Evolutionary conservation across 1,140 invertebrate species (phyloP), one percentile per base, ranked within the genome.

Genomic region (Episyrphus balteatus): DNA sequence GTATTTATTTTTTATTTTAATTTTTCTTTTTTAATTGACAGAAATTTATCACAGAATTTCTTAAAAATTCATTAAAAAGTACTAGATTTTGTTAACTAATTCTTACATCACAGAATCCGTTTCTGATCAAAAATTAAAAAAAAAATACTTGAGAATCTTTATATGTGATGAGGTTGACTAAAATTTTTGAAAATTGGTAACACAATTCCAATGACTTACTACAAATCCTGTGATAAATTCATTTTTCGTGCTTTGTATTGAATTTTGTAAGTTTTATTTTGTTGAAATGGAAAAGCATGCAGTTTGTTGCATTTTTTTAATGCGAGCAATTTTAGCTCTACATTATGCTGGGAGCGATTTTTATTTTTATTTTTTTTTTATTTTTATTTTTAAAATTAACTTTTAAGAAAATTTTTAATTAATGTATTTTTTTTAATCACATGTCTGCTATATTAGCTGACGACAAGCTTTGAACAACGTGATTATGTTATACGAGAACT

Each of bases 401-500:
- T 31, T 5, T 13, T 10, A 30, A 33, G 11, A 26, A 26, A 26
- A 26, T 26, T 26, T n/a, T n/a, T n/a, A n/a, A n/a, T n/a, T n/a
- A n/a, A n/a, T n/a, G n/a, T n/a, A n/a, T n/a, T 30, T 17, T 13
- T 37, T 41, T 15, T 13, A 41, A 40, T 18, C 2, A 34, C 26
- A 19, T 26, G 21, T 26, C 11, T 37, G 13, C 26, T 30, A 31
- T 30, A 43, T 10, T 43, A 12, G 12, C n/a, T 31, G 19, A 41
- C 76, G 38, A 73, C 77, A 51, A 81, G 81, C 52, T 73, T 80
- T 49, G 89, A 92, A 64, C 96, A 96, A 70, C 74, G 92, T 48
- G 93, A 98, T 70, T 93, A 93, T 66, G 93, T 95, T 42, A 87
- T 98, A 51, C 84, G 91, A 57, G 95, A 99, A 70, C 73, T 99